phyloP scores from a whole-genome alignment of 2,888 invertebrate genomes.

The Leptinotarsa rubiginosa region DNA sequence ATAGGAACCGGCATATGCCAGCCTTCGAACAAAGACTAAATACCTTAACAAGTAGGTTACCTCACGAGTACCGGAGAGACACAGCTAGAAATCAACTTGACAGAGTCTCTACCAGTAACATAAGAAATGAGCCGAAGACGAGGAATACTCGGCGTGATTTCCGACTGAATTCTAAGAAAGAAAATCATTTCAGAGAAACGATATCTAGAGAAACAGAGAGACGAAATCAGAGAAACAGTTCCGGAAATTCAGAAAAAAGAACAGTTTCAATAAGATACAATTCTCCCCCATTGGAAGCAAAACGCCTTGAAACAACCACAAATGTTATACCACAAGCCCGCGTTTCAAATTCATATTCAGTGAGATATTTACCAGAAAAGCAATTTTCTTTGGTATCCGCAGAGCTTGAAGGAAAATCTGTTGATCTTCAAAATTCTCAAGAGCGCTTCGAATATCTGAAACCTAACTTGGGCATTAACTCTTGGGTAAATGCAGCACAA shows the following conservation, averaged over 20 bases:
- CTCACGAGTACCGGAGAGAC: not conserved
- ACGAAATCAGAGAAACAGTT: not conserved
- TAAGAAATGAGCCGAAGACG: not conserved
- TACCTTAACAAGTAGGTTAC: not conserved
- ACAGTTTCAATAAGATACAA: not conserved
- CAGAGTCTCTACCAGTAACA: not conserved
- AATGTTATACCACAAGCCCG: not conserved
- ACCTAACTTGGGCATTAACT: conserved; percentile 20
- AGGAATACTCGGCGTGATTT: not conserved
- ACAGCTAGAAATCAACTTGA: not conserved
- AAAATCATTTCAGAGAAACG: not conserved
- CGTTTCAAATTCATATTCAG: not conserved
- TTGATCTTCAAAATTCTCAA: not conserved
- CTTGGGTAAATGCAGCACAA: conserved; percentile 36
- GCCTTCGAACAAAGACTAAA: not conserved
- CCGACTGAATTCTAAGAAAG: not conserved
- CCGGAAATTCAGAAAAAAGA: not conserved
- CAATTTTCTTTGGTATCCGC: not conserved
- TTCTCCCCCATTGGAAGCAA: not conserved
- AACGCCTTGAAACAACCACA: not conserved
- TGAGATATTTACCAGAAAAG: not conserved
- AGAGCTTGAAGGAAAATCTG: not conserved
- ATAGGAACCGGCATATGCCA: not conserved
- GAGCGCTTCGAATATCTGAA: conserved; percentile 2
- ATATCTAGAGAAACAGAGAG: not conserved